A percentile compares a stretch with the other conserved stretches of the same genome.
These are phyloP conservation scores for Meloidogyne floridensis DNA, from an alignment of 1,140 invertebrate species.

Conservation along the genomic window DNA sequence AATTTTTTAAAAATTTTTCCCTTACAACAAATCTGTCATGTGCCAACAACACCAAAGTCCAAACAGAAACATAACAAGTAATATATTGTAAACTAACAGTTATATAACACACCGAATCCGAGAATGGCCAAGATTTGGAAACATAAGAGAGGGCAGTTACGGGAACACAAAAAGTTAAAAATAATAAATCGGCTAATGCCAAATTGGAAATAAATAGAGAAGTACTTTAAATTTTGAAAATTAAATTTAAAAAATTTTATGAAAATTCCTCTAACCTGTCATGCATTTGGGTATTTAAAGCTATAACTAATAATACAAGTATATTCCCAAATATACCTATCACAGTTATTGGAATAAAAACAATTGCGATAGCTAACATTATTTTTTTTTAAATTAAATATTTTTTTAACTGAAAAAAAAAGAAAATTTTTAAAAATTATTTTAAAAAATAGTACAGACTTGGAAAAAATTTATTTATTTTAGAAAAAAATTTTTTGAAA, in stretches of 20 bases:
- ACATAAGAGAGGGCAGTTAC: constrained; percentile 85
- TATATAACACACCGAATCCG: constrained; percentile 67
- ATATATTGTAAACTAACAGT: constrained; percentile 69
- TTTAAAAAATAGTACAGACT: too few relatives aligned
- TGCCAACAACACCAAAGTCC: constrained; percentile 91
- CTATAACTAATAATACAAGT: constrained; percentile 52
- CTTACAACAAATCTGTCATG: constrained; percentile 74
- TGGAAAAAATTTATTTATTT: too few relatives aligned
- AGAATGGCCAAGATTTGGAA: constrained; percentile 75
- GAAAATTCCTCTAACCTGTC: constrained; percentile 37
- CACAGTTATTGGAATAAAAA: constrained; percentile 52
- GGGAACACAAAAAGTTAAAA: constrained; percentile 91
- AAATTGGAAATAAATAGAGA: constrained; percentile 53
- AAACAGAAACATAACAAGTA: constrained; percentile 86
- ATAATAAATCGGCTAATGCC: constrained; percentile 80
- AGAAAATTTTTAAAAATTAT: too few relatives aligned
- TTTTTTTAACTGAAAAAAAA: too few relatives aligned
- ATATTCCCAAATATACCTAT: constrained; percentile 51
- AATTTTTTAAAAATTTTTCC: neutral
- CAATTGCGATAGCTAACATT: constrained; percentile 44
- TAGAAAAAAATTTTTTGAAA: too few relatives aligned
- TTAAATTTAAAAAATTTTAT: constrained; percentile 19
- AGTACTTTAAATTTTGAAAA: constrained; percentile 40
- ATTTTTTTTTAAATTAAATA: too few relatives aligned
- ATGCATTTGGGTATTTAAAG: constrained; percentile 48